Conservation (phyloP, 2,888 invertebrate species). For the Acanthoscelides obtectus region DNA sequence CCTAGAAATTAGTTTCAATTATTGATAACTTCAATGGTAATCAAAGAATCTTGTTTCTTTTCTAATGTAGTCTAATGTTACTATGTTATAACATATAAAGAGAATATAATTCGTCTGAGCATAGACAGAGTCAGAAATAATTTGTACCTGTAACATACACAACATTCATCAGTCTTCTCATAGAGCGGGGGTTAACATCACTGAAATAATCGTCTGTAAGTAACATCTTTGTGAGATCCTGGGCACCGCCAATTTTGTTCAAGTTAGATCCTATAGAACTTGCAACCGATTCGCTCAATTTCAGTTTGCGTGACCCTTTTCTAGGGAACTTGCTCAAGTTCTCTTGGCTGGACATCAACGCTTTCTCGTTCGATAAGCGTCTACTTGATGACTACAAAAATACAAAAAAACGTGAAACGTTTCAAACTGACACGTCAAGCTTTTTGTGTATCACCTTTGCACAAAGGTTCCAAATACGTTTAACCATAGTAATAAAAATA, state of each 20-base stretch:
- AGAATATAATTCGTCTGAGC: constrained; percentile 1
- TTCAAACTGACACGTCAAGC: too few species aligned
- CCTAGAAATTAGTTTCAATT: too few species aligned
- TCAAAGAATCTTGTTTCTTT: too few species aligned
- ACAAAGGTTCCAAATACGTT: too few species aligned
- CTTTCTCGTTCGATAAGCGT: constrained; percentile 73
- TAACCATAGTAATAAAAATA: too few species aligned
- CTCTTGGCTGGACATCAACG: constrained; percentile 79
- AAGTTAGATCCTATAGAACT: constrained; percentile 88
- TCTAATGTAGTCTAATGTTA: too few species aligned
- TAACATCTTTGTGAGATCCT: constrained; percentile 70
- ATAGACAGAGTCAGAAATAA: neutral
- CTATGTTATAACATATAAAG: too few species aligned
- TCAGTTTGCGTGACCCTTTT: constrained; percentile 66
- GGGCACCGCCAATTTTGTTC: constrained; percentile 67
- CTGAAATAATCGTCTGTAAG: constrained; percentile 98
- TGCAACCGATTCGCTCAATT: constrained; percentile 83
- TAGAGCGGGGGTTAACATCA: constrained; percentile 95
- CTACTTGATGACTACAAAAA: constrained; percentile 64
- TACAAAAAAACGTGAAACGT: too few species aligned
- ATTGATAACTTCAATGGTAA: too few species aligned
- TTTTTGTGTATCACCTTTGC: too few species aligned
- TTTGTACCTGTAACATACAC: constrained; percentile 84
- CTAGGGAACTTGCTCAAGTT: constrained; percentile 55
- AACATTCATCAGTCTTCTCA: constrained; percentile 95